These are phyloP conservation scores for Eulemur rufifrons DNA, from an alignment of 2,113 vertebrate genomes.

Conservation along the genomic window DNA sequence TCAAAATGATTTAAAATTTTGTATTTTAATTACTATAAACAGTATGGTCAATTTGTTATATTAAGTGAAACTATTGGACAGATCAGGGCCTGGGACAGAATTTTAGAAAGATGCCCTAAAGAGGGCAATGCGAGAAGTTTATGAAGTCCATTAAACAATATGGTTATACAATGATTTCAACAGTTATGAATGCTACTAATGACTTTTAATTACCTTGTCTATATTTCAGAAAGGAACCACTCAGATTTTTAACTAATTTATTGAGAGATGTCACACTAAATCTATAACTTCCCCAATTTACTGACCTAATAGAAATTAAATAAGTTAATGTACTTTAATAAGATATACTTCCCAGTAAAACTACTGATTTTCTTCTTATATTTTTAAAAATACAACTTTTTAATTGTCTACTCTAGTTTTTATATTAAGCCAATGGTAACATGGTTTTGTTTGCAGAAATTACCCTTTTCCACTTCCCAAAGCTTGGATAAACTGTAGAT, in stretches of 20 bases:
- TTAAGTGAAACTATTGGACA: not conserved
- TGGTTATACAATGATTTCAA: not conserved
- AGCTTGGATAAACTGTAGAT: not conserved
- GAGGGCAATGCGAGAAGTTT: not conserved
- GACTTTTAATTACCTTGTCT: not conserved
- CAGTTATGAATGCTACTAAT: not conserved
- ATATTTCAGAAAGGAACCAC: not conserved
- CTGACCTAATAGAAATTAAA: not conserved
- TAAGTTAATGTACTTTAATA: not conserved
- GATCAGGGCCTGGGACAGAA: not conserved
- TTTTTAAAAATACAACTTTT: not conserved
- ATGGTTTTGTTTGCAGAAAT: not conserved
- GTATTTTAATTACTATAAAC: not conserved
- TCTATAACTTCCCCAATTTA: not conserved
- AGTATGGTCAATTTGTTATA: not conserved
- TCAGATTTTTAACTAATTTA: not conserved
- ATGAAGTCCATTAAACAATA: not conserved
- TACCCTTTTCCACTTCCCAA: not conserved
- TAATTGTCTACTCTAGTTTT: not conserved
- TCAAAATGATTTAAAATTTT: not conserved
- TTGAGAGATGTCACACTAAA: not conserved
- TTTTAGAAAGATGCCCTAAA: not conserved
- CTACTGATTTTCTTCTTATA: not conserved
- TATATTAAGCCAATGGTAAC: not conserved
- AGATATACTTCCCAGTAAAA: constrained; percentile 21